phyloP scores from a whole-genome alignment of 2,113 vertebrate species.

The Petroica traversi region DNA sequence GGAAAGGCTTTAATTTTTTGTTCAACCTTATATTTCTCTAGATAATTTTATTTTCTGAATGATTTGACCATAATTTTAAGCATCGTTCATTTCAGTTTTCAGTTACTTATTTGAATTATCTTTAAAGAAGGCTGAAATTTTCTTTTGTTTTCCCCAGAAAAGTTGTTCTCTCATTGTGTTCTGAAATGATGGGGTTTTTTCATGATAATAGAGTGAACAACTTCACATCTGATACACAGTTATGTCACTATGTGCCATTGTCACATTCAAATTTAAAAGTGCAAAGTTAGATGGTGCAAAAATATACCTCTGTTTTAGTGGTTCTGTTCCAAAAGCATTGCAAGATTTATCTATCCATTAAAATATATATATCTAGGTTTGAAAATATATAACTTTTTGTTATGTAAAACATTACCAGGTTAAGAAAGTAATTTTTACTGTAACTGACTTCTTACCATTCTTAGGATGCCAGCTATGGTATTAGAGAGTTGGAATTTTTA shows the following conservation, averaged over 20 bases:
- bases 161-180: rapidly evolving
- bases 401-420: not conserved
- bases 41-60: not conserved
- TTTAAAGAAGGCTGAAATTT: not conserved
- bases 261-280: not conserved
- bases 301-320: not conserved
- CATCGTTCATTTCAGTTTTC: not conserved
- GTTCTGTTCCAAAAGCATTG: too few relatives aligned
- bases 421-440: not conserved
- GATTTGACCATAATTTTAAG: not conserved
- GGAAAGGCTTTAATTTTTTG: not conserved
- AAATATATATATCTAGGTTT: not conserved
- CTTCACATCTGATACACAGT: not conserved
- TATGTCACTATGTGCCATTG: not conserved
- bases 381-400: not conserved
- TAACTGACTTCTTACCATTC: not conserved
- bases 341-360: too few relatives aligned
- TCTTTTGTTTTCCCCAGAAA: not conserved
- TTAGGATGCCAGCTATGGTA: not conserved
- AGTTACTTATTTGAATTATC: not conserved
- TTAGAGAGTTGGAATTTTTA: not conserved
- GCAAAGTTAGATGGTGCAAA: rapidly evolving
- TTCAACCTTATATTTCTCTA: not conserved
- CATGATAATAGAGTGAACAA: not conserved
- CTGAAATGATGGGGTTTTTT: not conserved